Base-by-base conservation (phyloP, 2,113 vertebrate genomes). In the Seriola rivoliana region DNA sequence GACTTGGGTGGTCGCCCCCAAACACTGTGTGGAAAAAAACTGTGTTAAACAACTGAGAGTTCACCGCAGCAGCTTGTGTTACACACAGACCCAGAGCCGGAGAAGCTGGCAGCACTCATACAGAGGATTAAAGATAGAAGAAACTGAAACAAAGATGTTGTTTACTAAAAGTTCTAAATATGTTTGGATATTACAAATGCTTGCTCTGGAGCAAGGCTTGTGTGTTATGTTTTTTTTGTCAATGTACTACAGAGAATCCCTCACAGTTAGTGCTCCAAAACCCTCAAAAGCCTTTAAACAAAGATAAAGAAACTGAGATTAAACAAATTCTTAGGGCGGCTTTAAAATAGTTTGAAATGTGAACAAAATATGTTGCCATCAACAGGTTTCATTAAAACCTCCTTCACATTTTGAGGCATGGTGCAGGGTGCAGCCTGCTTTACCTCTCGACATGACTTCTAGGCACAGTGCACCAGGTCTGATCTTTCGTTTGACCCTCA, bases 1-100 rank as follows among this genome's bases (percentile, higher is more conserved):
- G 75, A 77, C 68, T 72, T 78, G 89, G 85, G 82, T 90, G 85
- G 85, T 81, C 86, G 71, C 73, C 66, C 65, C 73, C 57, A 71
- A 64, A 60, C 2, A 4, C 52, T 4, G 65, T 63, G 69, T 72
- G 65, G 74, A 88, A 86, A 91, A 82, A 82, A 82, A 64, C n/a
- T 34, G 32, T 38, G 55, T 80, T 38, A 44, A 83, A 85, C 57
- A 70, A 83, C 50, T 8, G 72, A 60, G 55, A n/a, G 66, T 85
- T 77, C 12, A 73, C 80, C 78, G 12, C 72, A 78, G 74, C 21
- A 11, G 75, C 77, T 87, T 73, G 75, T 76, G 67, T 84, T 89
- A 79, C 82, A 77, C 65, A 59, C 78, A 55, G 25, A 52, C 29
- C 21, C 58, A 46, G 57, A 80, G 65, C 23, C 4, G 52, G 75